Evolutionary conservation across 1,140 invertebrate genomes (phyloP).

Genomic region (Lepidurus couesii): DNA sequence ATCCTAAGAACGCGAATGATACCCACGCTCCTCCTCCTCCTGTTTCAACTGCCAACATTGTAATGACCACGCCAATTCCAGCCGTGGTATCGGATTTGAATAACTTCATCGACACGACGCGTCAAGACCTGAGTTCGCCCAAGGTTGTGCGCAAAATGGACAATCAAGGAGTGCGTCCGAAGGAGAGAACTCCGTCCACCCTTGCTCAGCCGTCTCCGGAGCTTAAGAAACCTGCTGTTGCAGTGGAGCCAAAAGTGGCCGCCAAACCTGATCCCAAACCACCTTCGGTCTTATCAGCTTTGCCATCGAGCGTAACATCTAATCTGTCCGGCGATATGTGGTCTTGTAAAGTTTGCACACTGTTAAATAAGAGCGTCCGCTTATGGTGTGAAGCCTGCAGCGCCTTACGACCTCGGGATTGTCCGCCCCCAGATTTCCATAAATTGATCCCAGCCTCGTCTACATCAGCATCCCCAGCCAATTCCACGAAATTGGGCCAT

Average conservation of each 20-base stretch:
- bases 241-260: neutral
- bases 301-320: neutral
- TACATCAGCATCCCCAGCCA: slow-evolving; percentile 27
- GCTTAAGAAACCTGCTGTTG: neutral
- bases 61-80: neutral
- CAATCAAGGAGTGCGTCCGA: neutral
- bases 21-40: neutral
- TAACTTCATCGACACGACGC: slow-evolving; percentile 23
- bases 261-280: neutral
- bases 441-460: neutral
- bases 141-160: neutral
- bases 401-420: slow-evolving; percentile 27
- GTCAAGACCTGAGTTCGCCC: slow-evolving; percentile 25
- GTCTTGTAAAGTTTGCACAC: slow-evolving; percentile 30
- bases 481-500: slow-evolving; percentile 1
- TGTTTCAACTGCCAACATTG: neutral
- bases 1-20: too few species aligned
- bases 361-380: slow-evolving; percentile 30
- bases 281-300: neutral
- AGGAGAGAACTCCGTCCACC: neutral
- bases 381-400: slow-evolving; percentile 33
- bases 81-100: slow-evolving; percentile 25
- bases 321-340: slow-evolving; percentile 9
- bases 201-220: neutral
- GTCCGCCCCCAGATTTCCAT: slow-evolving; percentile 17